A percentile compares a stretch with the other conserved stretches of the same genome.
phyloP scores from a whole-genome alignment of 2,888 invertebrate genomes.

The Ditylenchus weischeri region DNA sequence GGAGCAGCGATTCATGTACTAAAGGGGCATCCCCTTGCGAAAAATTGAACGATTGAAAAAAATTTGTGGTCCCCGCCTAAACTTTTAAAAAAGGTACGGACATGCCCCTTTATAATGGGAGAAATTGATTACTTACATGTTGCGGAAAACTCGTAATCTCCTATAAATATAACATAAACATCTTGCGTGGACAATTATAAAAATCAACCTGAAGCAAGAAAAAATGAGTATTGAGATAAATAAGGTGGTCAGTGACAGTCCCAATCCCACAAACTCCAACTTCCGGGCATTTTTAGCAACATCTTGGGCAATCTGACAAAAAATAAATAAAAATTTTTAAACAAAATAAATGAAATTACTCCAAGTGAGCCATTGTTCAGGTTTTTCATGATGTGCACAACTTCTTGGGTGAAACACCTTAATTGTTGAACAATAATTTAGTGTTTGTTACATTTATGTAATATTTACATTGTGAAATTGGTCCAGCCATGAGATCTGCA shows the following conservation, averaged over 20 bases:
- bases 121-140: constrained; percentile 53
- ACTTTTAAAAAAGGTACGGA: no score
- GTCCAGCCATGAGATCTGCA: constrained; percentile 54
- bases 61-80: no score
- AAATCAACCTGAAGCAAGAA: constrained; percentile 73
- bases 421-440: no score
- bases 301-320: constrained; percentile 74
- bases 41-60: no score
- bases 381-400: constrained; percentile 51
- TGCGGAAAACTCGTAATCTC: constrained; percentile 62
- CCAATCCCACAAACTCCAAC: constrained; percentile 76
- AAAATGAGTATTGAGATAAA: constrained; percentile 77
- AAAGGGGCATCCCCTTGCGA: no score
- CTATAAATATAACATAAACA: constrained; percentile 70
- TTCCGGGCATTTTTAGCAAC: constrained; percentile 75
- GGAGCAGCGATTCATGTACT: no score
- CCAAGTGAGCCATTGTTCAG: constrained; percentile 53
- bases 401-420: constrained; percentile 53
- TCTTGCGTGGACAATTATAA: neutral
- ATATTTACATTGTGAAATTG: constrained; percentile 48
- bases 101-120: no score
- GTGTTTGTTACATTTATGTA: no score
- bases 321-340: neutral
- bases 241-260: constrained; percentile 74
- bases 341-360: constrained; percentile 27